These are phyloP conservation scores for Anoplius nigerrimus DNA, from an alignment of 2,888 invertebrate genomes.

Conservation along the genomic window DNA sequence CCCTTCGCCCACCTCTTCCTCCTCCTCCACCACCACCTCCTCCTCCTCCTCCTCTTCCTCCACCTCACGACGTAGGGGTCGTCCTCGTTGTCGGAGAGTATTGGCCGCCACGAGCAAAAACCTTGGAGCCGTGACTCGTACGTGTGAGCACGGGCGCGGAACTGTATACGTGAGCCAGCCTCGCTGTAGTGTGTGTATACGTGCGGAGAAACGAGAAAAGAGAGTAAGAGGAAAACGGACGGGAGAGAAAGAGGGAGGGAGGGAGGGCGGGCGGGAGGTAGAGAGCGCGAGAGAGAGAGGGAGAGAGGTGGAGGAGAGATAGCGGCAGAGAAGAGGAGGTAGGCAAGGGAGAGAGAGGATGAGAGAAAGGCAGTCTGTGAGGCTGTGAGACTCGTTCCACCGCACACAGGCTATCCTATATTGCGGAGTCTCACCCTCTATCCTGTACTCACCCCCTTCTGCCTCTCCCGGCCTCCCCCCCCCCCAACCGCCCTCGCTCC, in stretches of 20 bases:
- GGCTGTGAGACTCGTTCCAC: conserved; percentile 68
- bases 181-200: conserved; percentile 31
- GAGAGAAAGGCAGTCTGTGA: conserved; percentile 39
- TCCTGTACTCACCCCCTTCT: conserved; percentile 48
- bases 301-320: conserved; percentile 10
- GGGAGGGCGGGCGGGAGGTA: conserved; percentile 37
- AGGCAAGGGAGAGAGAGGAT: conserved; percentile 25
- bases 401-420: conserved; percentile 70
- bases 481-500: conserved; percentile 30
- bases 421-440: conserved; percentile 68
- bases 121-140: conserved; percentile 47
- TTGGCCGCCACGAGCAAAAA: conserved; percentile 67
- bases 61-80: conserved; percentile 46
- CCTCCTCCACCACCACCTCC: neutral
- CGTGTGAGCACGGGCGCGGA: conserved; percentile 32
- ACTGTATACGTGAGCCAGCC: conserved; percentile 33
- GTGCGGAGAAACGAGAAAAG: conserved; percentile 52
- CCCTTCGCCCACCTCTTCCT: conserved; percentile 11
- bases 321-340: conserved; percentile 17
- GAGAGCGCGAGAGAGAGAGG: conserved; percentile 20
- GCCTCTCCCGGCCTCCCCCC: conserved; percentile 44
- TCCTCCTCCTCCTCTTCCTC: conserved; percentile 14
- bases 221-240: conserved; percentile 22
- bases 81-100: conserved; percentile 61
- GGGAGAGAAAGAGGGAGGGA: conserved; percentile 42